Evolutionary conservation across 2,797 vertebrate genomes (phyloP), one percentile per base, ranked within the genome.

Genomic region (Salarias fasciatus): DNA sequence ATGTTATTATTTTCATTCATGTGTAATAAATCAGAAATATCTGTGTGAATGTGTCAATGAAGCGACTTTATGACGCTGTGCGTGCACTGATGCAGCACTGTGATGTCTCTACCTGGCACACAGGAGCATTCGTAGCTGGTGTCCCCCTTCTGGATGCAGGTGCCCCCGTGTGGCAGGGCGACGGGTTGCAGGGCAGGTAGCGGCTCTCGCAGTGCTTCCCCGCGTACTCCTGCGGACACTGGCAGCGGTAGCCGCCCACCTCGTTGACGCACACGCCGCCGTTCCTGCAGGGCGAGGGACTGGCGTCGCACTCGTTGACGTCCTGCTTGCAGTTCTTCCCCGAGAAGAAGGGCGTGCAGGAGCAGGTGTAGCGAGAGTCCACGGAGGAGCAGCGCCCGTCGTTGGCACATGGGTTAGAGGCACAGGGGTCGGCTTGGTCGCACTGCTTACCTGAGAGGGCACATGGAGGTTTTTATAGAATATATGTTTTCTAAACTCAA

Each of bases 401-500:
- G 0, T 98, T 97, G 87, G 95, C 94, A 0, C 97, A 99, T 0
- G 97, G 97, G 80, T 96, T 97, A 45, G 96, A 98, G 75, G 97
- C 94, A 0, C 97, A 99, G 0, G 96, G 95, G 75, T 98, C 94
- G 0, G 96, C 95, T 81, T 96, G 95, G 69, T 95, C 93, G 88
- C 97, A 99, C 3, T 84, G 92, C 83, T 95, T 95, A 46, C 97
- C 97, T 99, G 71, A 15, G 10, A 40, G 14, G 10, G 48, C 2
- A 57, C 18, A 24, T 2, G 18, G 18, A 24, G 18, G 24, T 24
- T 24, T 3, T 24, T 24, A 24, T 24, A 24, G 24, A 24, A 18
- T 24, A 24, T 2, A 24, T 24, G 18, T 24, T 24, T 24, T 24
- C 24, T 24, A 24, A 2, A 18, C 18, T 24, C 18, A 24, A 24